phyloP scores from a whole-genome alignment of 2,888 invertebrate genomes.

The Ophion slaviceki region DNA sequence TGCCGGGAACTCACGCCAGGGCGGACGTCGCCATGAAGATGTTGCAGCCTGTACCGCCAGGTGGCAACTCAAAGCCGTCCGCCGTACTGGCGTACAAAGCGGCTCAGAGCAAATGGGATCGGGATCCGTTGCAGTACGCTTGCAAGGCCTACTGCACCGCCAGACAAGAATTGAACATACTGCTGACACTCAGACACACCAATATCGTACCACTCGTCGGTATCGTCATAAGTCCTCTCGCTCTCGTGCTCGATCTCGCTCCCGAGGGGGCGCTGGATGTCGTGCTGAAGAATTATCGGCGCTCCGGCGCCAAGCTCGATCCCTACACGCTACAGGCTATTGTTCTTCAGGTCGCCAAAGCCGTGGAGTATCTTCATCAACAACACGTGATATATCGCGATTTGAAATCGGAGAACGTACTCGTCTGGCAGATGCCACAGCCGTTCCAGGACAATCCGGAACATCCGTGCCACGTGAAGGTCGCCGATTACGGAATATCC shows the following conservation, averaged over 20 bases:
- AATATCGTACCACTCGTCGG: constrained; percentile 97
- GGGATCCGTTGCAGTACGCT: constrained; percentile 95
- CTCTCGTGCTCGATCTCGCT: constrained; percentile 94
- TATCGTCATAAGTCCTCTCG: constrained; percentile 94
- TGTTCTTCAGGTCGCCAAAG: constrained; percentile 95
- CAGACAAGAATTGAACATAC: constrained; percentile 95
- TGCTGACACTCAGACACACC: constrained; percentile 93
- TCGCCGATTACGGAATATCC: constrained; percentile 99
- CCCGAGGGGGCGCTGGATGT: constrained; percentile 96
- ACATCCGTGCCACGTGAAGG: constrained; percentile 92
- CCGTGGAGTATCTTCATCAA: constrained; percentile 97
- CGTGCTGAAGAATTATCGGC: constrained; percentile 92
- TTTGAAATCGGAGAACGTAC: constrained; percentile 97
- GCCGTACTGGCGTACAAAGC: constrained; percentile 86
- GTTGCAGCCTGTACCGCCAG: constrained; percentile 96
- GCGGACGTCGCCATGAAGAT: constrained; percentile 96
- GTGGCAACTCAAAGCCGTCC: constrained; percentile 87
- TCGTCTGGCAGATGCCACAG: constrained; percentile 98
- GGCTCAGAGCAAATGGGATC: constrained; percentile 95
- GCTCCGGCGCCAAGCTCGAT: constrained; percentile 93
- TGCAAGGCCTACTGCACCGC: constrained; percentile 98
- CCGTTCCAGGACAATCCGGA: constrained; percentile 89
- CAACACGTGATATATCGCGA: constrained; percentile 96
- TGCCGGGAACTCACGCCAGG: constrained; percentile 85
- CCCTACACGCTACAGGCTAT: constrained; percentile 93